Evolutionary conservation across 2,888 invertebrate genomes (phyloP).

Genomic region (Cryptus viduatorius): DNA sequence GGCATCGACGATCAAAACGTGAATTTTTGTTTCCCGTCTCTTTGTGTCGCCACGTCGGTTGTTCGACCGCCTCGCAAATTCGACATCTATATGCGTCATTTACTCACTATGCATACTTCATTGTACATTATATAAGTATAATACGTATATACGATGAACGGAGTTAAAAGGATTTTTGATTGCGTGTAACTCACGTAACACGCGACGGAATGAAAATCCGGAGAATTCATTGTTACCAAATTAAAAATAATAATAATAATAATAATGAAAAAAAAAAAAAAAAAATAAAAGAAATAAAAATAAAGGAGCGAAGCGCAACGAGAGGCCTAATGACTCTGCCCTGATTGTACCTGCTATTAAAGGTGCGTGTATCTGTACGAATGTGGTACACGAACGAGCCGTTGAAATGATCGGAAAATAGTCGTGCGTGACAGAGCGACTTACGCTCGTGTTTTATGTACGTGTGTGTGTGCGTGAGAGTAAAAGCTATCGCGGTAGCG

Average conservation of each 20-base stretch:
- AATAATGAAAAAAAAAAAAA: neutral
- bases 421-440: conserved; percentile 47
- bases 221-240: conserved; percentile 45
- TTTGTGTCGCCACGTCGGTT: neutral
- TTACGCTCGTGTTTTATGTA: neutral
- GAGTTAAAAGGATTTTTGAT: conserved; percentile 40
- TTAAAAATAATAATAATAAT: neutral
- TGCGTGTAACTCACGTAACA: conserved; percentile 56
- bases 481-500: conserved; percentile 7
- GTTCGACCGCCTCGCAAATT: conserved; percentile 9
- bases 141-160: neutral
- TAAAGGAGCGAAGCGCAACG: conserved; percentile 27
- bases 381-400: conserved; percentile 39
- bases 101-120: conserved; percentile 6
- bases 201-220: conserved; percentile 47
- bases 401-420: conserved; percentile 47
- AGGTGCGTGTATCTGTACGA: conserved; percentile 46
- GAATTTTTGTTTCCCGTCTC: conserved; percentile 43
- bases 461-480: conserved; percentile 32
- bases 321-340: conserved; percentile 50
- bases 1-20: conserved; percentile 43
- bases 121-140: neutral
- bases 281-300: conserved; percentile 26
- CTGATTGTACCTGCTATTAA: conserved; percentile 20
- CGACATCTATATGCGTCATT: conserved; percentile 22